Base-by-base conservation (phyloP, 2,888 invertebrate species). In the Melangyna quadrimaculata region DNA sequence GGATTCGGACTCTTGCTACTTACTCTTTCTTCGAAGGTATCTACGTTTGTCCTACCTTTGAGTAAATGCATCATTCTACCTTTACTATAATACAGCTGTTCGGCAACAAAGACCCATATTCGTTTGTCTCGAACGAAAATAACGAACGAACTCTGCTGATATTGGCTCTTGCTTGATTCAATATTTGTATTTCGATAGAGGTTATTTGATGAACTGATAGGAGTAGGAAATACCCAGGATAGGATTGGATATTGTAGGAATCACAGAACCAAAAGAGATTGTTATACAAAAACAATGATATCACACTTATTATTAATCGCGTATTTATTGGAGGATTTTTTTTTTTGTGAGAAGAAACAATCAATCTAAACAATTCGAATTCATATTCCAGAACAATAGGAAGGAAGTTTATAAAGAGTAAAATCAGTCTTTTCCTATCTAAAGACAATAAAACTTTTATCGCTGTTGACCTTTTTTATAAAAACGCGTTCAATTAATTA, bases 141-240 rank as follows among this genome's bases (percentile, higher is more conserved):
- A 35, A 43, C n/a, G 24, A 40, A 40, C 24, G 3, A 43, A 43
- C 43, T 40, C 43, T 43, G 24, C 40, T 45, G 29, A 32, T 65
- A 61, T 71, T 84, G 40, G 65, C 59, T 51, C 57, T 80, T 70
- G 69, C 59, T 78, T 83, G 78, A 69, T 73, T 81, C 71, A 86
- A 86, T 86, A 86, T 86, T 86, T 86, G 86, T 78, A 69, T 45
- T 78, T 69, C 72, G 86, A 86, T 86, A 86, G 78, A 80, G 86
- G 77, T 81, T 86, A 81, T 86, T 81, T 77, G 81, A 70, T 55
- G 29, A 86, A 73, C 73, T 79, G 84, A 80, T 84, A 84, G 51
- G 32, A 53, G 57, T n/a, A 12, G 22, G 19, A 14, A 27, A 51
- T 51, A 51, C 48, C 29, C 22, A 22, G 63, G 14, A 27, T n/a